These are phyloP conservation scores for Cynoglossus semilaevis DNA, from an alignment of 2,113 vertebrate species.

Conservation along the genomic window DNA sequence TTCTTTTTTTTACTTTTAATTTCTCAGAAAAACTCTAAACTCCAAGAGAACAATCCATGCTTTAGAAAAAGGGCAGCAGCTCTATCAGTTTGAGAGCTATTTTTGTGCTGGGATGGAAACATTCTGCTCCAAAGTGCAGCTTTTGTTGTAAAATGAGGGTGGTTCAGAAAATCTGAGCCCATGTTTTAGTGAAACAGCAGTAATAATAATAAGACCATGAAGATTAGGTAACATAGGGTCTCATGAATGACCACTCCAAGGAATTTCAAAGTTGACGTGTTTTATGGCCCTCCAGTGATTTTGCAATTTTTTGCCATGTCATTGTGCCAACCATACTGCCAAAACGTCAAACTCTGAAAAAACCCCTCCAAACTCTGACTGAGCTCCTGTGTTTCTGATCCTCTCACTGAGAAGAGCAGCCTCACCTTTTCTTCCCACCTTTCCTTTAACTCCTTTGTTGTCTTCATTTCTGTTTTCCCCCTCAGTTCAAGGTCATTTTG, in stretches of 20 bases:
- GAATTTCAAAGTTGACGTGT: neutral
- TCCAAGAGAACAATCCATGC: no score
- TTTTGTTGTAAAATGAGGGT: neutral
- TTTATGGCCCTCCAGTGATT: neutral
- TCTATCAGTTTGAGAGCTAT: no score
- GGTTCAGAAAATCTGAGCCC: neutral
- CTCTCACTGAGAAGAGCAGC: neutral
- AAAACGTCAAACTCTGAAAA: neutral
- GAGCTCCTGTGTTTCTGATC: neutral
- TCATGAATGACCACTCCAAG: slow-evolving; percentile 1
- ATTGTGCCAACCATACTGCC: neutral
- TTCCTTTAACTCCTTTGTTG: neutral
- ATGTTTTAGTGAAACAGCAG: neutral
- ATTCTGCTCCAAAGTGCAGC: no score
- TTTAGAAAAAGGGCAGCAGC: no score
- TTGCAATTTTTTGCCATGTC: neutral
- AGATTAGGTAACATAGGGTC: neutral
- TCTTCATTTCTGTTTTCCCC: neutral
- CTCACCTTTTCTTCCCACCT: slow-evolving; percentile 1
- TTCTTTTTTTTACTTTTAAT: no score
- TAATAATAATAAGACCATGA: neutral
- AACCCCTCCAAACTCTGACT: no score
- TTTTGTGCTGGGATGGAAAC: no score
- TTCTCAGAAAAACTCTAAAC: no score
- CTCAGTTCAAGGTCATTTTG: slow-evolving; percentile 9